Evolutionary conservation across 2,113 vertebrate species (phyloP), one percentile per base, ranked within the genome.

Genomic region (Lathamus discolor): DNA sequence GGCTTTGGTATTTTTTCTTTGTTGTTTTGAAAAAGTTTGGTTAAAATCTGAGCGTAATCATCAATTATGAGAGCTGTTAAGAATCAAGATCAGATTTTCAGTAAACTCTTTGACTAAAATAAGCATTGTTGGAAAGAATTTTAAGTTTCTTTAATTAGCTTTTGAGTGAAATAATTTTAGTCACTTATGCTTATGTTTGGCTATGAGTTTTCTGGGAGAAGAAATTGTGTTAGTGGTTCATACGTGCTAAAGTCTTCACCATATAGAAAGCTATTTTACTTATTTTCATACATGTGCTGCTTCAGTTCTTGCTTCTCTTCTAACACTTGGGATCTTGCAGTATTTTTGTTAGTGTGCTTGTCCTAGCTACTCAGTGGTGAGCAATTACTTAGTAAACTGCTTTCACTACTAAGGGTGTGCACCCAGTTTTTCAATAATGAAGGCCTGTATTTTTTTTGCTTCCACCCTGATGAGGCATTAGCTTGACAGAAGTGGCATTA

Each of bases 361-460:
- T 73, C 91, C 17, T 90, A 57, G 5, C 44, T 83, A 8, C 37
- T 82, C 69, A 44, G n/a, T 78, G 52, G 41, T 87, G 62, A 92
- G 48, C 41, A 93, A 66, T 90, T 82, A 61, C 74, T 73, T 76
- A 83, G 69, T 57, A 69, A 95, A 59, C 64, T 55, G 72, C 79
- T 93, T 86, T 95, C 82, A 62, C 78, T 95, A 8, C 31, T 46
- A 48, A 87, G 74, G 89, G 75, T 48, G 75, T 94, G 86, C 75
- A 85, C 78, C 13, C 46, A 85, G 62, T 96, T 91, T 89, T 75
- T 28, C 73, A 83, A 6, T 74, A 93, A 90, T 66, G 72, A 95
- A 77, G 81, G 49, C 75, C 61, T 48, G n/a, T 63, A 13, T 66
- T 85, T 83, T 78, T 64, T 29, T 83, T 88, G 29, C 62, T 64